These are phyloP conservation scores for Sialia sialis DNA, from an alignment of 2,113 vertebrate genomes.

Conservation along the genomic window DNA sequence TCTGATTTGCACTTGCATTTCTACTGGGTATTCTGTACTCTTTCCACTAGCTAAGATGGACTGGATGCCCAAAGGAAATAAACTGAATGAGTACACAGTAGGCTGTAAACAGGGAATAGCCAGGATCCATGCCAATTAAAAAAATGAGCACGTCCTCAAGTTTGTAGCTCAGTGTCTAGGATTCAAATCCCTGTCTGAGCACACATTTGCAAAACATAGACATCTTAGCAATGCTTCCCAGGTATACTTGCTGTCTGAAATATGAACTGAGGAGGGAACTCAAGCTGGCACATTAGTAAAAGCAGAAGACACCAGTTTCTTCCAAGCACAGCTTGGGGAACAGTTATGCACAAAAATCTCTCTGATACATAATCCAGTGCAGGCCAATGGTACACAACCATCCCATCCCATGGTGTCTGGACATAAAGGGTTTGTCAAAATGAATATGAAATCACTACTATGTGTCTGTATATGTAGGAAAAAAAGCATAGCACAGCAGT, in stretches of 20 bases:
- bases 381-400: slow-evolving; percentile 5
- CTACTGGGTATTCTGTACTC: not conserved
- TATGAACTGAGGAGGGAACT: not conserved
- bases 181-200: not conserved
- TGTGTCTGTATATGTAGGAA: slow-evolving; percentile 43
- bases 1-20: not conserved
- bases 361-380: not conserved
- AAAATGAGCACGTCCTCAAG: not conserved
- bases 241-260: not conserved
- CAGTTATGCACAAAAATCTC: slow-evolving; percentile 7
- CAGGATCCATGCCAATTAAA: not conserved
- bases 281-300: not conserved
- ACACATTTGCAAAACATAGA: not conserved
- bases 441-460: slow-evolving; percentile 43
- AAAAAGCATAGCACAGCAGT: slow-evolving; percentile 59
- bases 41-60: not conserved
- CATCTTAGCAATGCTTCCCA: not conserved
- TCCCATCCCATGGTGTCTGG: slow-evolving; percentile 9
- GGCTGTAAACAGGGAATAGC: not conserved
- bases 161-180: not conserved
- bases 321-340: not conserved
- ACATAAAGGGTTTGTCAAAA: slow-evolving; percentile 60
- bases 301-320: slow-evolving; percentile 2
- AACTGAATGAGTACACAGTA: not conserved
- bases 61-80: not conserved